These are phyloP conservation scores for Camarhynchus parvulus DNA, from an alignment of 2,113 vertebrate species.

Conservation along the genomic window DNA sequence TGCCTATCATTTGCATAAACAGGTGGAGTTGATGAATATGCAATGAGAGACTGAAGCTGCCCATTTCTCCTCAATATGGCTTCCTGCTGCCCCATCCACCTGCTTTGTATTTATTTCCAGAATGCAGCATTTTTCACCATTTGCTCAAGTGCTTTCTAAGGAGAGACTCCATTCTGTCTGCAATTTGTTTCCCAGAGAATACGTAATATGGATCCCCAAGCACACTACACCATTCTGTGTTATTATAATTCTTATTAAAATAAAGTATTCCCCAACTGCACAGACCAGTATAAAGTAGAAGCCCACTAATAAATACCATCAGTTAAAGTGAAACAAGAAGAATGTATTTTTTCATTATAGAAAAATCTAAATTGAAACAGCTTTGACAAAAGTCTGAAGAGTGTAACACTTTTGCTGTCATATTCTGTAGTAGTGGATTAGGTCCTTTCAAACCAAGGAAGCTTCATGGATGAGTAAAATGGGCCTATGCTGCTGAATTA, in stretches of 20 bases:
- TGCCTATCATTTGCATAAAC: neutral
- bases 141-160: neutral
- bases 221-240: neutral
- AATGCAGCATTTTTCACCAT: neutral
- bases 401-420: neutral
- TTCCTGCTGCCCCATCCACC: constrained; percentile 20
- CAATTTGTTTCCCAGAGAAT: neutral
- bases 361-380: neutral
- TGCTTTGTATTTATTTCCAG: constrained; percentile 33
- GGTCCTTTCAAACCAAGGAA: neutral
- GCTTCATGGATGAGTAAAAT: neutral
- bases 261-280: neutral
- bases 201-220: neutral
- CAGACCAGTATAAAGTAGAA: neutral
- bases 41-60: neutral
- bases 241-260: constrained; percentile 21
- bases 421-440: neutral
- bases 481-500: neutral
- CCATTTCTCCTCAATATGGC: constrained; percentile 30
- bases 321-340: neutral
- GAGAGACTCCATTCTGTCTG: neutral
- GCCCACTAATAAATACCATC: neutral
- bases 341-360: neutral
- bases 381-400: neutral
- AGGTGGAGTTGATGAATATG: neutral